Conservation (phyloP, 1,140 invertebrate species). For the Zaprionus nigranus region DNA sequence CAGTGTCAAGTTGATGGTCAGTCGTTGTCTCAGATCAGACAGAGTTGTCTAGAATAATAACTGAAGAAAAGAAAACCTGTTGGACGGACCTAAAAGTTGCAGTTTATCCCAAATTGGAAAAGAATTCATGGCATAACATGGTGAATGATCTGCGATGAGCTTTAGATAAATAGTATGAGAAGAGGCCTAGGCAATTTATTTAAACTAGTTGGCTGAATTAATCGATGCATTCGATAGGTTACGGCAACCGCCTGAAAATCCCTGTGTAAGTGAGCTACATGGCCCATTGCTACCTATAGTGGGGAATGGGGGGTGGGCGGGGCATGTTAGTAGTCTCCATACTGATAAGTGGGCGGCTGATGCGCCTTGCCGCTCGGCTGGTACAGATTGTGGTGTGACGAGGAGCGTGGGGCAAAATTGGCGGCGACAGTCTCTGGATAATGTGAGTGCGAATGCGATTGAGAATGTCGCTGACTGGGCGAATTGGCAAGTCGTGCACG, state of each 20-base stretch:
- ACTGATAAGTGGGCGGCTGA: slow-evolving; percentile 75
- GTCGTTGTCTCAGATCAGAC: slow-evolving; percentile 7
- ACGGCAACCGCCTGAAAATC: not conserved
- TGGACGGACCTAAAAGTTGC: slow-evolving; percentile 32
- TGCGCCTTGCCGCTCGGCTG: slow-evolving; percentile 72
- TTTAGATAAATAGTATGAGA: slow-evolving; percentile 18
- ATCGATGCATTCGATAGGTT: slow-evolving; percentile 11
- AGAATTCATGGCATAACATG: slow-evolving; percentile 10
- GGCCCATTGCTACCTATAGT: not conserved
- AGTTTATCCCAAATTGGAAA: not conserved
- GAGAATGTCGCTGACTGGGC: slow-evolving; percentile 62
- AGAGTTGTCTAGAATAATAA: not conserved
- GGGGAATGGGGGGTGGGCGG: not conserved
- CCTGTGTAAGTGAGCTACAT: not conserved
- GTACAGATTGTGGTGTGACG: slow-evolving; percentile 86
- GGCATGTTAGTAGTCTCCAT: slow-evolving; percentile 69
- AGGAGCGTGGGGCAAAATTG: slow-evolving; percentile 82
- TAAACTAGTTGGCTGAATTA: slow-evolving; percentile 45
- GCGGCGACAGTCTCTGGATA: slow-evolving; percentile 69
- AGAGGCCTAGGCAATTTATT: slow-evolving; percentile 27
- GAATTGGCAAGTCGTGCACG: slow-evolving; percentile 80
- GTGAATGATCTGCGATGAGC: not conserved
- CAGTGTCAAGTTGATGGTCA: not conserved
- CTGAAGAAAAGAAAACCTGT: not conserved
- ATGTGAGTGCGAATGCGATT: slow-evolving; percentile 20